Conservation (phyloP, 2,797 vertebrate genomes). For the Acestrorhynchus altus region DNA sequence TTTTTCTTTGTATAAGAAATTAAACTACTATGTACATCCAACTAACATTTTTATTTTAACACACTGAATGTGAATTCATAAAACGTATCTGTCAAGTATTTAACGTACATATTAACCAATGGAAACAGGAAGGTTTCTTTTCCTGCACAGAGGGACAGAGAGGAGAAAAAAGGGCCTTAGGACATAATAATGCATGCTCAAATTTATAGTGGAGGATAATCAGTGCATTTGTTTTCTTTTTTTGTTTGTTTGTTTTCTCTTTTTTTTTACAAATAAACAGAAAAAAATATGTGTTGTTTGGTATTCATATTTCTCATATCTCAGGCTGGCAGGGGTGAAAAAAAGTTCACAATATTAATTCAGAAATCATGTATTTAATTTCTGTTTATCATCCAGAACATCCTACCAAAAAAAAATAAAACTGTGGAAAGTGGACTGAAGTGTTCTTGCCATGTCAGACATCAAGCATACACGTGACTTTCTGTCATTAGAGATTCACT, state of each 20-base stretch:
- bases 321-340: slow-evolving; percentile 30
- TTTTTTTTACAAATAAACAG: slow-evolving; percentile 26
- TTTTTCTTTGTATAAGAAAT: too few species aligned
- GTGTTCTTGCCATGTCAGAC: neutral
- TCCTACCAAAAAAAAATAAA: neutral
- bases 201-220: slow-evolving; percentile 20
- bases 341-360: slow-evolving; percentile 39
- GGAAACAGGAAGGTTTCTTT: neutral
- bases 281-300: slow-evolving; percentile 19
- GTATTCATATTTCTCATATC: slow-evolving; percentile 41
- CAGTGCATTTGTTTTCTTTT: neutral
- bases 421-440: slow-evolving; percentile 15
- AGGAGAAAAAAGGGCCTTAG: neutral
- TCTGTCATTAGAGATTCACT: slow-evolving; percentile 13
- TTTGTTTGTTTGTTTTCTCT: slow-evolving; percentile 6
- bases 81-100: neutral
- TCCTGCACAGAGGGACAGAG: neutral
- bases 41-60: neutral
- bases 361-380: slow-evolving; percentile 26
- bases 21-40: neutral
- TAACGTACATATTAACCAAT: slow-evolving; percentile 22
- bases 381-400: slow-evolving; percentile 23
- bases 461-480: neutral
- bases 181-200: slow-evolving; percentile 13
- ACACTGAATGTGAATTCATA: neutral